phyloP scores from a whole-genome alignment of 2,113 vertebrate genomes.

The Mustela lutreola region DNA sequence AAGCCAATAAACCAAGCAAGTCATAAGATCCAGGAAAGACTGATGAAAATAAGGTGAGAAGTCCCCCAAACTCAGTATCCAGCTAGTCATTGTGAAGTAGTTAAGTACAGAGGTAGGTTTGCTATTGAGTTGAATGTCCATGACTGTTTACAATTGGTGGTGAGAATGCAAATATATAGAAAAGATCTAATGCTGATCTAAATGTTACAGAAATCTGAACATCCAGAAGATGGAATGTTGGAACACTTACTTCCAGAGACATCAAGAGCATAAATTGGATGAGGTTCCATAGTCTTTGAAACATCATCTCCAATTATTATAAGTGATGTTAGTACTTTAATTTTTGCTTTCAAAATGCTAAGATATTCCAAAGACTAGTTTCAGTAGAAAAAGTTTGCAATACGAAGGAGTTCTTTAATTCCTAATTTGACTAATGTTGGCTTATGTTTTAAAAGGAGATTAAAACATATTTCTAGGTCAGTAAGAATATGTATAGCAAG shows the following conservation, averaged over 20 bases:
- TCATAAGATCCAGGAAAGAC: background rate
- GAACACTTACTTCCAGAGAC: background rate
- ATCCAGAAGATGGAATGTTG: background rate
- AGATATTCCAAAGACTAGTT: slow-evolving; percentile 13
- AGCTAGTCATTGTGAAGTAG: slow-evolving; percentile 15
- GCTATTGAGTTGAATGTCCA: background rate
- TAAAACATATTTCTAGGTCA: background rate
- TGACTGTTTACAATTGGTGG: background rate
- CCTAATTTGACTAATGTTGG: background rate
- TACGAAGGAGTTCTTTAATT: background rate
- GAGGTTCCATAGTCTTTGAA: background rate
- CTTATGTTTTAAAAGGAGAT: slow-evolving; percentile 11
- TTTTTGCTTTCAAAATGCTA: slow-evolving; percentile 52
- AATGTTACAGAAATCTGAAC: background rate
- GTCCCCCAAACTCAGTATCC: background rate
- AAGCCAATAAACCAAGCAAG: background rate
- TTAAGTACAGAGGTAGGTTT: background rate
- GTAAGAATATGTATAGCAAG: slow-evolving; percentile 69
- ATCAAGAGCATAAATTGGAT: background rate
- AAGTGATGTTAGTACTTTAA: background rate
- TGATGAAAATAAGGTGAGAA: background rate
- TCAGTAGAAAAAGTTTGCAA: background rate
- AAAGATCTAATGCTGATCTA: background rate
- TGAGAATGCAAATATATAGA: background rate
- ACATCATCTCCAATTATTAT: background rate